Conservation (phyloP, 2,113 vertebrate species). For the Zootoca vivipara region DNA sequence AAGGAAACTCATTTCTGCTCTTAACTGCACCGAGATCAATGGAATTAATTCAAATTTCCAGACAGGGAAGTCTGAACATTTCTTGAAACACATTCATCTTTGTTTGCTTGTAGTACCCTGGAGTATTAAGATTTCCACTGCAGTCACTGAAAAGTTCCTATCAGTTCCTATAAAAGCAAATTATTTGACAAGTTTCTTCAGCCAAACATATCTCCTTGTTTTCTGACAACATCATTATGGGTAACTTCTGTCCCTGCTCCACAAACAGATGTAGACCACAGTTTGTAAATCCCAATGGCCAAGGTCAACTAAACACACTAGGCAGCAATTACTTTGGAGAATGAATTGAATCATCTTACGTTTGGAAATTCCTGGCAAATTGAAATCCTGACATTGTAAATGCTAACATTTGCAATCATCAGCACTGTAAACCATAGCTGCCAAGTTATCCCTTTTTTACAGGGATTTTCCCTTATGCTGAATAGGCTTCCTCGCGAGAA, state of each 20-base stretch:
- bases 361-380: neutral
- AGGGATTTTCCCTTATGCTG: no score
- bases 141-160: neutral
- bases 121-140: neutral
- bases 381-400: neutral
- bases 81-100: neutral
- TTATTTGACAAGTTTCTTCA: neutral
- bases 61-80: neutral
- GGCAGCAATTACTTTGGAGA: neutral
- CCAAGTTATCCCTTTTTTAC: no score
- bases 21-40: neutral
- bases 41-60: neutral
- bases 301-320: conserved; percentile 8
- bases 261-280: neutral
- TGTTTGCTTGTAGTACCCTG: neutral
- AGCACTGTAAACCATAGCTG: neutral
- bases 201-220: neutral
- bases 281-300: neutral
- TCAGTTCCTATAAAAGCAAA: neutral
- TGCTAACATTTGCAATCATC: neutral
- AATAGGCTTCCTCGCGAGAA: no score
- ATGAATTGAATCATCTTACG: neutral
- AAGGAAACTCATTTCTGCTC: neutral
- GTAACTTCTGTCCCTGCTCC: neutral
- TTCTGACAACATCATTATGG: conserved; percentile 24